Evolutionary conservation across 2,888 invertebrate genomes (phyloP).

Genomic region (Adelphocoris suturalis): DNA sequence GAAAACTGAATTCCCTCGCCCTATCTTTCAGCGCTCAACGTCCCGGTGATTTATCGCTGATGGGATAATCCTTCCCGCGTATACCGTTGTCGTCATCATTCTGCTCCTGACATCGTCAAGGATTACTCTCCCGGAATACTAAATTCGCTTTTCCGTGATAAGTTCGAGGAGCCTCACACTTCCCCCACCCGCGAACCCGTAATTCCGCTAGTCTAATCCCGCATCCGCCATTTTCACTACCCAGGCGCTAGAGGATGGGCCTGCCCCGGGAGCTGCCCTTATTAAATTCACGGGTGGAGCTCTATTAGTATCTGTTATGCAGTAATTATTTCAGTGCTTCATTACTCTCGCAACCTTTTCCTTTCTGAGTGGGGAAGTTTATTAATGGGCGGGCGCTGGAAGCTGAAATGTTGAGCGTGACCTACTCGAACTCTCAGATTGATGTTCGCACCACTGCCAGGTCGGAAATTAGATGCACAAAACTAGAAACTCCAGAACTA

Average conservation of each 20-base stretch:
- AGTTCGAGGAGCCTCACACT: slow-evolving; percentile 36
- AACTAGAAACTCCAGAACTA: neutral
- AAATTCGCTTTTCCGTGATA: slow-evolving; percentile 41
- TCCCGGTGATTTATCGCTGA: slow-evolving; percentile 46
- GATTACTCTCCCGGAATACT: slow-evolving; percentile 47
- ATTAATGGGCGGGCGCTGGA: neutral
- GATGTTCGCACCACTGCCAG: neutral
- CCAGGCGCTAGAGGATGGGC: neutral
- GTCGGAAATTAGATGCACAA: neutral
- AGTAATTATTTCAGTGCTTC: slow-evolving; percentile 45
- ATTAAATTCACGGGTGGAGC: slow-evolving; percentile 33
- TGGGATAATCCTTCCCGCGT: slow-evolving; percentile 39
- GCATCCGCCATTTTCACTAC: neutral
- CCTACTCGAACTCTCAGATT: slow-evolving; percentile 10
- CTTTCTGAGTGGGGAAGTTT: neutral
- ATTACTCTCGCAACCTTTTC: slow-evolving; percentile 31
- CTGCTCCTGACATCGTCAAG: slow-evolving; percentile 37
- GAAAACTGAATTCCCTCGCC: slow-evolving; percentile 26
- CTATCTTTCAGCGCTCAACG: slow-evolving; percentile 21
- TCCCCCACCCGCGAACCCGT: neutral
- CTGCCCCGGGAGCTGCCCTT: neutral
- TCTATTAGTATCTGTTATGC: slow-evolving; percentile 52
- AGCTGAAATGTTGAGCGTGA: neutral
- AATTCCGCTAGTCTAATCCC: slow-evolving; percentile 3
- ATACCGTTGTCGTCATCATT: slow-evolving; percentile 32